phyloP scores from a whole-genome alignment of 2,113 vertebrate species.

The Alexandromys fortis region DNA sequence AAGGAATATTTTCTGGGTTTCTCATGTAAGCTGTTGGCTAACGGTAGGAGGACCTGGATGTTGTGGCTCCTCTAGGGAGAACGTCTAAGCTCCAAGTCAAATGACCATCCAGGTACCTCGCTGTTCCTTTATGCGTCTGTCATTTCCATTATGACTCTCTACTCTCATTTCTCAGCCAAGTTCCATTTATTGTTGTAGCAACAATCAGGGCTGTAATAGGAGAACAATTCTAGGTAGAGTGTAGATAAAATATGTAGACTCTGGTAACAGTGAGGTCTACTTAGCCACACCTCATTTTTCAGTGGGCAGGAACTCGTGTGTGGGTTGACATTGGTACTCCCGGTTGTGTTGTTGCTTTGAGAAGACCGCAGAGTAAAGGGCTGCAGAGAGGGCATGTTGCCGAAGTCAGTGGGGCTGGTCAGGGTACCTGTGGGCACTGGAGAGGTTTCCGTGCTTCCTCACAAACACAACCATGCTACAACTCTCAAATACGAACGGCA shows the following conservation, averaged over 20 bases:
- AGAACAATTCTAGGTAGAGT: constrained; percentile 65
- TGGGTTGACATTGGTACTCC: constrained; percentile 74
- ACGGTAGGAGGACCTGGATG: background rate
- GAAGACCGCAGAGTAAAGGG: constrained; percentile 68
- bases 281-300: constrained; percentile 78
- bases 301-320: constrained; percentile 53
- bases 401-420: constrained; percentile 6
- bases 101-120: constrained; percentile 53
- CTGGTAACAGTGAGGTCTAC: constrained; percentile 64
- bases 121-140: constrained; percentile 63
- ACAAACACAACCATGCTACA: constrained; percentile 69
- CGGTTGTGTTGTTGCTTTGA: constrained; percentile 77
- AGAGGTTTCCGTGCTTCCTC: constrained; percentile 69
- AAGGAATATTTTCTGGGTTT: background rate
- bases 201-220: constrained; percentile 71
- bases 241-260: constrained; percentile 76
- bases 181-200: constrained; percentile 76
- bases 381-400: constrained; percentile 9
- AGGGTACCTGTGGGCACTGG: constrained; percentile 45
- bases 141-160: constrained; percentile 75
- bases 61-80: background rate
- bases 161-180: constrained; percentile 75
- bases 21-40: background rate
- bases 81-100: constrained; percentile 47
- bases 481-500: constrained; percentile 24